Conservation (phyloP, 2,113 vertebrate genomes). For the Spea bombifrons region DNA sequence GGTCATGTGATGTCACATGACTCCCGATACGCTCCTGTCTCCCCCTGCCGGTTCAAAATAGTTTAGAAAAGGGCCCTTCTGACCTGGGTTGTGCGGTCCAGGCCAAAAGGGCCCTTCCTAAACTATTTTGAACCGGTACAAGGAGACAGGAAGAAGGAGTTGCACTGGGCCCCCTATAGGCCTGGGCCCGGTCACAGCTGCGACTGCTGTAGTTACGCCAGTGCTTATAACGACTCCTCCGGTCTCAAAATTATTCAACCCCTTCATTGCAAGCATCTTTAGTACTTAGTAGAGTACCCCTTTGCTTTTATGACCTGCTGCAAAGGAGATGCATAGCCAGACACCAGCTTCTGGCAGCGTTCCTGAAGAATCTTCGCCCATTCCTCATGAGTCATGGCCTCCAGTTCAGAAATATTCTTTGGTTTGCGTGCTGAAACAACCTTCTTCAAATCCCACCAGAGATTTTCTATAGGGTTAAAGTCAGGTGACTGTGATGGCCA, state of each 20-base stretch:
- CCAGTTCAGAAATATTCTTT: slow-evolving; percentile 9
- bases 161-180: too few species aligned
- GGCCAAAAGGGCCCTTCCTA: too few species aligned
- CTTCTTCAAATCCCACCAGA: neutral
- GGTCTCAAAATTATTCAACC: neutral
- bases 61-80: too few species aligned
- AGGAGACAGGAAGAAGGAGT: too few species aligned
- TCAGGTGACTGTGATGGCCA: neutral
- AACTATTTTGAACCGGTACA: too few species aligned
- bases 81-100: too few species aligned
- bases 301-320: slow-evolving; percentile 7
- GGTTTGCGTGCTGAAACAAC: neutral
- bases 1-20: too few species aligned
- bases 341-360: slow-evolving; percentile 10
- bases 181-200: too few species aligned
- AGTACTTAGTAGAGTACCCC: slow-evolving; percentile 7
- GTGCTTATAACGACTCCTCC: neutral
- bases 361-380: neutral
- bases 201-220: too few species aligned
- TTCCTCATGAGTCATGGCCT: neutral
- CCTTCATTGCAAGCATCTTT: slow-evolving; percentile 1
- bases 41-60: too few species aligned
- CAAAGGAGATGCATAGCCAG: neutral
- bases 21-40: too few species aligned
- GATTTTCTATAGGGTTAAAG: neutral